These are phyloP conservation scores for Nycteola revayana DNA, from an alignment of 2,888 invertebrate genomes.

Conservation along the genomic window DNA sequence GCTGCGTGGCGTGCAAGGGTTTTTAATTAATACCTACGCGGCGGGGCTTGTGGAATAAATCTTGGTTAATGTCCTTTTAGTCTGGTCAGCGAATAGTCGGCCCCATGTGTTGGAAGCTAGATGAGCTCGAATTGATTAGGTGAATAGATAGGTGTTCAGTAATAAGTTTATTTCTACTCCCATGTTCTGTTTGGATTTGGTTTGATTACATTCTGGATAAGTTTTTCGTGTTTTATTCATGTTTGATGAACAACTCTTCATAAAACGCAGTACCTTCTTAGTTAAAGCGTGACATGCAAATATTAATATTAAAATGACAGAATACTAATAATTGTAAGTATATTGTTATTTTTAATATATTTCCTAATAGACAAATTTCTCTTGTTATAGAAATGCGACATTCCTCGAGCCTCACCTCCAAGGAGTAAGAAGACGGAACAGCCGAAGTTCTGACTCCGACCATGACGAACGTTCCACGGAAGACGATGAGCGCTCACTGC, in stretches of 20 bases:
- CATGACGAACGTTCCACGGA: slow-evolving; percentile 77
- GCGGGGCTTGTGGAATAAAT: slow-evolving; percentile 62
- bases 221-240: no score
- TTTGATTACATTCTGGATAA: no score
- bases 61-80: slow-evolving; percentile 77
- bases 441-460: slow-evolving; percentile 75
- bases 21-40: slow-evolving; percentile 76
- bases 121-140: slow-evolving; percentile 50
- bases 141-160: slow-evolving; percentile 20
- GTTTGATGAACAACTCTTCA: no score
- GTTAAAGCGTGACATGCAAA: no score
- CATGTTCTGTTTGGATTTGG: no score
- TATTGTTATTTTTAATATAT: no score
- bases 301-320: no score
- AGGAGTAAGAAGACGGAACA: slow-evolving; percentile 78
- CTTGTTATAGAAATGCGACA: slow-evolving; percentile 86
- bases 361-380: no score
- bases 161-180: no score
- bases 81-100: slow-evolving; percentile 52
- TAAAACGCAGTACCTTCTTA: no score
- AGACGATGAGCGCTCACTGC: slow-evolving; percentile 70
- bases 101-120: slow-evolving; percentile 53
- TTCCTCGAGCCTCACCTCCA: slow-evolving; percentile 89
- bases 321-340: no score
- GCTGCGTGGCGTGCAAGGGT: slow-evolving; percentile 55